Percentiles rank a stretch among this genome's conserved stretches.
Evolutionary conservation across 1,140 invertebrate species (phyloP).

Genomic region (Luehdorfia chinensis): DNA sequence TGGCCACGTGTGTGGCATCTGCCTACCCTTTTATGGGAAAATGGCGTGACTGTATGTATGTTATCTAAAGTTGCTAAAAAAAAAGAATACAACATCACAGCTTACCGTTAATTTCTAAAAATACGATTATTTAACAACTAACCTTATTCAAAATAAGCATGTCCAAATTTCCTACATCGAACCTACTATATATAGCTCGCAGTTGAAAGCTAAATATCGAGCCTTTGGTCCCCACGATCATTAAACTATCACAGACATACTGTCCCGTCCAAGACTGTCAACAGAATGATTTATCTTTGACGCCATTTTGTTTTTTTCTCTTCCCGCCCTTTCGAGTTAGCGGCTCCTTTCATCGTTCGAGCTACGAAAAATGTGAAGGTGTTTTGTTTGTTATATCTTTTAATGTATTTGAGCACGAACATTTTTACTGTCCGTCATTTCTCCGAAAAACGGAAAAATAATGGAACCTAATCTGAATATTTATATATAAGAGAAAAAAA

Average conservation of each 20-base stretch:
- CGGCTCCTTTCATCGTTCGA: constrained; percentile 19
- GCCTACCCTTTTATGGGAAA: no score
- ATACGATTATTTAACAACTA: no score
- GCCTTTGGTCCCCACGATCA: not conserved
- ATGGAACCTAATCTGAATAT: no score
- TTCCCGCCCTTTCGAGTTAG: constrained; percentile 19
- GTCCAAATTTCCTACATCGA: no score
- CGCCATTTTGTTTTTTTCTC: constrained; percentile 17
- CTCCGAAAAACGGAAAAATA: not conserved
- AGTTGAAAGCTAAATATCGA: not conserved
- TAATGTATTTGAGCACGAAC: not conserved
- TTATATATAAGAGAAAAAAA: not conserved
- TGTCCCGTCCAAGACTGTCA: constrained; percentile 11
- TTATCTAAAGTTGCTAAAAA: no score
- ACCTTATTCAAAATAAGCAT: no score
- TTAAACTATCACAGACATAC: not conserved
- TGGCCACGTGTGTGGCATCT: no score
- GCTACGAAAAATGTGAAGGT: not conserved
- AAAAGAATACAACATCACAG: no score
- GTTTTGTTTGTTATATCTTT: not conserved
- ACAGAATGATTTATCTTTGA: constrained; percentile 20
- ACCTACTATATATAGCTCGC: not conserved
- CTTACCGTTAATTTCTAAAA: no score
- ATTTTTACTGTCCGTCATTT: not conserved
- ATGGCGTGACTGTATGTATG: no score